A percentile compares a stretch with the other conserved stretches of the same genome.
These are phyloP conservation scores for Cheirogaleus major DNA, from an alignment of 2,797 vertebrate species.

Conservation along the genomic window DNA sequence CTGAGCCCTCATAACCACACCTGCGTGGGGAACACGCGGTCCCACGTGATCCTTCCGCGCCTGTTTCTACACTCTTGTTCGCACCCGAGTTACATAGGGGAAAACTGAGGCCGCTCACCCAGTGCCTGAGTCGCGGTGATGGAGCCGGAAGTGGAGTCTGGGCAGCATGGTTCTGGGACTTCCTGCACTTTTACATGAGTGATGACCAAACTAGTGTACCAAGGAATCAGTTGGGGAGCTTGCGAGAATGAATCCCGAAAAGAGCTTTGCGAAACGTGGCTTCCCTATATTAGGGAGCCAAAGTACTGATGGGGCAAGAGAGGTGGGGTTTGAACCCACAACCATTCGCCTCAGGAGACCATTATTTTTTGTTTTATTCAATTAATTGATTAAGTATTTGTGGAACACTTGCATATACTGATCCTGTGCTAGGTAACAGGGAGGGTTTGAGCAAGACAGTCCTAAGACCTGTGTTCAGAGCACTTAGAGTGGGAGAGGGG, in stretches of 20 bases:
- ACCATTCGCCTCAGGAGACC: neutral
- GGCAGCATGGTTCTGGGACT: neutral
- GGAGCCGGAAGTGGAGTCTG: neutral
- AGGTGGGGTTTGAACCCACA: too few relatives aligned
- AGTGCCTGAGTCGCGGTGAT: neutral
- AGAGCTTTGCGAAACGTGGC: neutral
- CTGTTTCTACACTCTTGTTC: fast-evolving
- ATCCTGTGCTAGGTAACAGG: neutral
- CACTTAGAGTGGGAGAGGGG: neutral
- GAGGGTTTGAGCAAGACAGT: neutral
- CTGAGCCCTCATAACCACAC: neutral
- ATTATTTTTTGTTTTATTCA: neutral
- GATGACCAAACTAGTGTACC: neutral
- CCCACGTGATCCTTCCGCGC: neutral
- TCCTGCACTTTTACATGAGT: neutral
- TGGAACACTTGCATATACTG: neutral
- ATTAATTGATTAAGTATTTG: neutral
- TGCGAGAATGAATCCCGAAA: too few relatives aligned
- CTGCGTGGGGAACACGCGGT: neutral
- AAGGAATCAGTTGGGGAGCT: neutral
- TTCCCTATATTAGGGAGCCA: neutral
- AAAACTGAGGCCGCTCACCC: neutral
- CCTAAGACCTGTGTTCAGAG: neutral
- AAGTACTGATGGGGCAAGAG: neutral
- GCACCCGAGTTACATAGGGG: neutral